Conservation (phyloP, 1,140 invertebrate genomes). For the Mercenaria mercenaria region DNA sequence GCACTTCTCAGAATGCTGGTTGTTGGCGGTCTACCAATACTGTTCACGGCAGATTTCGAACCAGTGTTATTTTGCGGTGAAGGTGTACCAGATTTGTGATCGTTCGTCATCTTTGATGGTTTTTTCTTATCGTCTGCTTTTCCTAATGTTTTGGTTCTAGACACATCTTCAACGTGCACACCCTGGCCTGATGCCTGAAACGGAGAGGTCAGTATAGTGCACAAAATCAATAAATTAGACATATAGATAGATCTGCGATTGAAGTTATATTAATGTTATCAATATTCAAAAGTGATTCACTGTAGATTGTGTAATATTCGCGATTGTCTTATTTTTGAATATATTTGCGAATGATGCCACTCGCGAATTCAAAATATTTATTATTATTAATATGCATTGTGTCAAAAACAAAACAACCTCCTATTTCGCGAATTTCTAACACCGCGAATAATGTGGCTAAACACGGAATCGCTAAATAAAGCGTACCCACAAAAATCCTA, state of each 20-base stretch:
- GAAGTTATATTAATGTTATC: no score
- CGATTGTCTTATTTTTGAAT: no score
- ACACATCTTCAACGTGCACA: not conserved
- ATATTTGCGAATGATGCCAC: no score
- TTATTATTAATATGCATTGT: no score
- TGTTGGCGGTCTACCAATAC: conserved; percentile 45
- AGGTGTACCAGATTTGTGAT: not conserved
- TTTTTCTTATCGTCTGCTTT: not conserved
- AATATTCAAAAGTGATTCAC: not conserved
- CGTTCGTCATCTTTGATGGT: not conserved
- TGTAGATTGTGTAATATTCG: not conserved
- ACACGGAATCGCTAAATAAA: no score
- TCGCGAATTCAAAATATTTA: no score
- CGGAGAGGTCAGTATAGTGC: not conserved
- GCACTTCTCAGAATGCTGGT: conserved; percentile 56
- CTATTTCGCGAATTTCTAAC: no score
- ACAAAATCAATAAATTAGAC: no score
- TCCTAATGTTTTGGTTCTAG: not conserved
- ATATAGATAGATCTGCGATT: no score
- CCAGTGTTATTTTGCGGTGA: not conserved
- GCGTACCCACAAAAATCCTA: no score
- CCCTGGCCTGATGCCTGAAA: not conserved
- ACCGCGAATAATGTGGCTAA: no score
- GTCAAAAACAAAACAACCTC: no score
- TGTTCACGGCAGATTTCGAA: not conserved